Conservation (phyloP, 2,888 invertebrate species). For the Tenthredo scrophulariae region DNA sequence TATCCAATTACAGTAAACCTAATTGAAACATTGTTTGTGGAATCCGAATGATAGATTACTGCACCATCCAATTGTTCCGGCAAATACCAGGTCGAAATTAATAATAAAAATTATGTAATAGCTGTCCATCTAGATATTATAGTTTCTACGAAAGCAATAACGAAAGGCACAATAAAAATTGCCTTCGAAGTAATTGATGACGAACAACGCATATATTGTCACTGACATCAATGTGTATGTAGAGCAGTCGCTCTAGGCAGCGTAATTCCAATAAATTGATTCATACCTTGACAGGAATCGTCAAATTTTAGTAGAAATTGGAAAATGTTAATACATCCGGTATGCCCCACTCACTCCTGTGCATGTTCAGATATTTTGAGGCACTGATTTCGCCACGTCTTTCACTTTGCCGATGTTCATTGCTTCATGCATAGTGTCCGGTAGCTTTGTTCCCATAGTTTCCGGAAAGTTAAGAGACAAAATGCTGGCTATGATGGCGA, state of each 20-base stretch:
- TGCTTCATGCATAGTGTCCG: conserved; percentile 86
- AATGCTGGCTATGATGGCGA: conserved; percentile 82
- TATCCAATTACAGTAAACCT: background rate
- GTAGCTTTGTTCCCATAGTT: conserved; percentile 83
- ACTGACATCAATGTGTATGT: background rate
- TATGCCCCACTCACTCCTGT: background rate
- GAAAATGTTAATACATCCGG: too few relatives aligned
- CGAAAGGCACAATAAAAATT: background rate
- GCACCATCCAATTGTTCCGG: background rate
- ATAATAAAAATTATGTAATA: background rate
- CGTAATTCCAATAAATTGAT: too few relatives aligned
- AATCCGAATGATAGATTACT: background rate
- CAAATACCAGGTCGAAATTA: background rate
- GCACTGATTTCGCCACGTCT: background rate
- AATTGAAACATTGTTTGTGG: background rate
- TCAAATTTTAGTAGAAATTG: background rate
- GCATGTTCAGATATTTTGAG: background rate
- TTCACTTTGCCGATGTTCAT: conserved; percentile 78
- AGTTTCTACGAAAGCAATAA: background rate
- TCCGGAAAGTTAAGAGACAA: conserved; percentile 85
- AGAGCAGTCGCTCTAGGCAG: background rate
- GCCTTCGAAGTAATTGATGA: background rate
- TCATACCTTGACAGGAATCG: background rate
- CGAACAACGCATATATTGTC: background rate
- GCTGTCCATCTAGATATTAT: background rate